phyloP scores from a whole-genome alignment of 2,797 vertebrate species.

The Mormyrops attenuatus region DNA sequence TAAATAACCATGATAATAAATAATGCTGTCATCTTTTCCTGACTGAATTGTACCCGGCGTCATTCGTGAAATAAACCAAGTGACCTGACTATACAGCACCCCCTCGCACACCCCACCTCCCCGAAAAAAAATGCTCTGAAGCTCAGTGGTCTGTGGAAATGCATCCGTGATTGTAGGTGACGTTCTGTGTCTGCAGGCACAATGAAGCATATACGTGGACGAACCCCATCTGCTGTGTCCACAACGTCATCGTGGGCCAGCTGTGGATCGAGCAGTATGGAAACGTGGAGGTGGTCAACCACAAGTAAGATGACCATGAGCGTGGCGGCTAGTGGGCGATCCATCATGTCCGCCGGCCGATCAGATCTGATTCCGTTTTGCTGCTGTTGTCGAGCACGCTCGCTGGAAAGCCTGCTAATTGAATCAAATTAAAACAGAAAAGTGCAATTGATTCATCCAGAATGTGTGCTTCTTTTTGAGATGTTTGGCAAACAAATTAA shows the following conservation, averaged over 20 bases:
- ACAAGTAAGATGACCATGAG: constrained; percentile 68
- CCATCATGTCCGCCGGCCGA: not conserved
- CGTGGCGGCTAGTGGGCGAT: not conserved
- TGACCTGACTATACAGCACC: not conserved
- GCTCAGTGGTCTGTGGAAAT: not conserved
- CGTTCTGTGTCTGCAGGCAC: constrained; percentile 61
- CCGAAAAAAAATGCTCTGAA: not conserved
- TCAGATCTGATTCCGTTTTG: not conserved
- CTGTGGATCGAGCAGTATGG: constrained; percentile 98
- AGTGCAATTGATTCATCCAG: not conserved
- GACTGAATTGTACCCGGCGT: not conserved
- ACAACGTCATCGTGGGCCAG: constrained; percentile 94
- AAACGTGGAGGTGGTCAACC: constrained; percentile 86
- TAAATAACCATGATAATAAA: not conserved
- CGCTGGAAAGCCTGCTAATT: not conserved
- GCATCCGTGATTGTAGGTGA: not conserved
- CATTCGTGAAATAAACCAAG: not conserved
- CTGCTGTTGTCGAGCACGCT: not conserved
- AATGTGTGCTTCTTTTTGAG: not conserved
- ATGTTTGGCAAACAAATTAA: not conserved
- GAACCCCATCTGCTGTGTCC: constrained; percentile 93
- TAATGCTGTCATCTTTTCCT: not conserved
- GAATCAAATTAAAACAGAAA: not conserved
- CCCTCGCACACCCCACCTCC: not conserved
- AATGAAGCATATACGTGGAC: constrained; percentile 92